phyloP scores from a whole-genome alignment of 2,888 invertebrate genomes.

The Autographa pulchrina region DNA sequence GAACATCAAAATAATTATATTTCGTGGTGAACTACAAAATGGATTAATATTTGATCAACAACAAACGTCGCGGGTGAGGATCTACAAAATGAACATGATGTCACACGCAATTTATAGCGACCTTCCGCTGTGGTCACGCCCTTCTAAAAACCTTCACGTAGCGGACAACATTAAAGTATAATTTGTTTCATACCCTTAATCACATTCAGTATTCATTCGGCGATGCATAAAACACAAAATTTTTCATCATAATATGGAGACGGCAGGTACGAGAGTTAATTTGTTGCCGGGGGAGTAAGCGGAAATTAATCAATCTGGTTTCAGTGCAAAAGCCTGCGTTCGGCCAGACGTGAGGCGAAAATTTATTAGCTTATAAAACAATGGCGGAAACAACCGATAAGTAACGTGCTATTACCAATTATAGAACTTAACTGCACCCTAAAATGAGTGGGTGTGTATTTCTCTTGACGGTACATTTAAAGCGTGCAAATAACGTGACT shows the following conservation, averaged over 20 bases:
- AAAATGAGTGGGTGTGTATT: conserved; percentile 32
- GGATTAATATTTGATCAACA: conserved; percentile 23
- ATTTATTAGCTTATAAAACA: conserved; percentile 50
- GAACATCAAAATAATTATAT: conserved; percentile 29
- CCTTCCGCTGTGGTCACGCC: conserved; percentile 53
- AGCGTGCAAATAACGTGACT: conserved; percentile 65
- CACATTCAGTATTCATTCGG: conserved; percentile 42
- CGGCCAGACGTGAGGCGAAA: conserved; percentile 53
- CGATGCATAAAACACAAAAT: conserved; percentile 51
- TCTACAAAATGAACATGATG: conserved; percentile 50
- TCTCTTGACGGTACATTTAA: conserved; percentile 35
- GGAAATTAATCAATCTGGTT: conserved; percentile 79
- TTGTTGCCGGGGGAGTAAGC: conserved; percentile 67
- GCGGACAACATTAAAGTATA: conserved; percentile 45
- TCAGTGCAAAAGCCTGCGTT: conserved; percentile 63
- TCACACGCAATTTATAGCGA: conserved; percentile 52
- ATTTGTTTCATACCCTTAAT: conserved; percentile 49
- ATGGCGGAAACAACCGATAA: conserved; percentile 39
- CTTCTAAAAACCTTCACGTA: conserved; percentile 55
- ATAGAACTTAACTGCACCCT: conserved; percentile 25
- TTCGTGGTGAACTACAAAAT: conserved; percentile 18
- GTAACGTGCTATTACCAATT: conserved; percentile 34
- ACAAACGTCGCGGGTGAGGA: conserved; percentile 31
- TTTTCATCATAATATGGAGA: conserved; percentile 56
- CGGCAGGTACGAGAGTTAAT: conserved; percentile 59